phyloP scores from a whole-genome alignment of 2,113 vertebrate species.

The Eulemur macaco region DNA sequence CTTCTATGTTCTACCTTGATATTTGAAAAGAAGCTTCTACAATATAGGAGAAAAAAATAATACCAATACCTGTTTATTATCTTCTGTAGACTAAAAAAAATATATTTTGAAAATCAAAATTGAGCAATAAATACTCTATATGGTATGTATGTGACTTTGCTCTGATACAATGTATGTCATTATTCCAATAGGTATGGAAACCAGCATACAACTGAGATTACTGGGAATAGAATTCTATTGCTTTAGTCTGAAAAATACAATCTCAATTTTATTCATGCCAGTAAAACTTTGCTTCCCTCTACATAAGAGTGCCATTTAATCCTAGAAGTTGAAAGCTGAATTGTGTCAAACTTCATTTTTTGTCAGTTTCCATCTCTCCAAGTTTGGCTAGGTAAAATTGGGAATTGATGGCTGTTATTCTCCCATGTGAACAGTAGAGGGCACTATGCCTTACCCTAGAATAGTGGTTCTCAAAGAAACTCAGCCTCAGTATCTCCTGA shows the following conservation, averaged over 20 bases:
- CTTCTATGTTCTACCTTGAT: not conserved
- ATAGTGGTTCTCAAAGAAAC: not conserved
- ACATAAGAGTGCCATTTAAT: not conserved
- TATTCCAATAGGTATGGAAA: not conserved
- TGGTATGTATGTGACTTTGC: not conserved
- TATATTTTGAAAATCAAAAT: not conserved
- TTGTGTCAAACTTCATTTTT: not conserved
- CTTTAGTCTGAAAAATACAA: not conserved
- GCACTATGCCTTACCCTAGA: not conserved
- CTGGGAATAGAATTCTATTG: not conserved
- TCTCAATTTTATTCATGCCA: not conserved
- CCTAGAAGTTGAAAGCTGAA: not conserved
- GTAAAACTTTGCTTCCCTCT: not conserved
- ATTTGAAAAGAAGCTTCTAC: not conserved
- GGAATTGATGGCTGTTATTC: not conserved
- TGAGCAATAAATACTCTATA: not conserved
- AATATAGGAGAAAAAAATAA: not conserved
- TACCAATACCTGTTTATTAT: not conserved
- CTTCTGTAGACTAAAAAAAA: not conserved
- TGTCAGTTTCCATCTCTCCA: not conserved
- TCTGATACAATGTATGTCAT: not conserved
- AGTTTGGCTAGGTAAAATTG: not conserved
- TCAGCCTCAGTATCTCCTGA: not conserved
- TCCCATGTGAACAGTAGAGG: not conserved
- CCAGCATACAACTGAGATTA: not conserved